Evolutionary conservation across 1,140 invertebrate species (phyloP).

Genomic region (Littorina saxatilis): DNA sequence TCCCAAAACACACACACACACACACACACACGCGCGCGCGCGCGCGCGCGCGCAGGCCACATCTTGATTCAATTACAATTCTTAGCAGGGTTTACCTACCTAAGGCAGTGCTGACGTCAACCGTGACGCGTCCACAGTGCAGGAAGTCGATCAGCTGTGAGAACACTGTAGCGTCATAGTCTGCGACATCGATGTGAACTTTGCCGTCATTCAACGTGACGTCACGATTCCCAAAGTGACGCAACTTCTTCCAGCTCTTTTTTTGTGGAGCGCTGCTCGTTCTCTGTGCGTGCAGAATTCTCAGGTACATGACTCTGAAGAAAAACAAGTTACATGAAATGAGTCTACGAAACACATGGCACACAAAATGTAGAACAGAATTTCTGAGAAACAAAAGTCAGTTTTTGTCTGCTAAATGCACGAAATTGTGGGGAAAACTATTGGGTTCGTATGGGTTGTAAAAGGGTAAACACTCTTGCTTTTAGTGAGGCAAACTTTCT

Average conservation of each 20-base stretch:
- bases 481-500: too few species aligned
- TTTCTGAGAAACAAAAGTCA: too few species aligned
- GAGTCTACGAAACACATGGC: too few species aligned
- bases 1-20: conserved; percentile 4
- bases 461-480: too few species aligned
- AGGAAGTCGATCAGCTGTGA: conserved; percentile 7
- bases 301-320: conserved; percentile 17
- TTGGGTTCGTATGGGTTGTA: too few species aligned
- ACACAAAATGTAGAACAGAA: too few species aligned
- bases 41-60: not conserved
- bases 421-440: too few species aligned
- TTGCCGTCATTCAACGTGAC: not conserved
- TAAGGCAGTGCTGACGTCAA: conserved; percentile 12
- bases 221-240: not conserved
- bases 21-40: conserved; percentile 1
- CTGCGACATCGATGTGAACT: conserved; percentile 7
- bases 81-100: not conserved
- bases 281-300: conserved; percentile 2
- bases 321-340: not conserved
- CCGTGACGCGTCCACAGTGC: conserved; percentile 9
- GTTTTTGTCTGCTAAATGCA: too few species aligned
- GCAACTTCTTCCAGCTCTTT: not conserved
- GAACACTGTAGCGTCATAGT: conserved; percentile 26
- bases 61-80: too few species aligned
- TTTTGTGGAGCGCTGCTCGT: not conserved